phyloP scores from a whole-genome alignment of 2,113 vertebrate species.

The Leptobrachium leishanense region DNA sequence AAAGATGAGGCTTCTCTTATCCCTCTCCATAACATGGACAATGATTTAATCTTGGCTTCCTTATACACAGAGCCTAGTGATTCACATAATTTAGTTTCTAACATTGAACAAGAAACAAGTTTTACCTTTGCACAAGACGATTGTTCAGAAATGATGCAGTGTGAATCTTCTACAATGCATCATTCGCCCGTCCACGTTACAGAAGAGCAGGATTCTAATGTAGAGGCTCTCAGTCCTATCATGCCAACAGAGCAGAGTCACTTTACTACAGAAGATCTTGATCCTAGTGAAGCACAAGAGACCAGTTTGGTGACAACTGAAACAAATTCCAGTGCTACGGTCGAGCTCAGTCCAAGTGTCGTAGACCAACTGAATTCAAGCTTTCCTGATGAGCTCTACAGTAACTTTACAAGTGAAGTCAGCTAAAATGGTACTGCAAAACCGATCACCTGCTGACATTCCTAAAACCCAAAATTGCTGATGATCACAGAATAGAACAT shows the following conservation, averaged over 20 bases:
- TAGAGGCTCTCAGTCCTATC: neutral
- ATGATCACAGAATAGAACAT: no score
- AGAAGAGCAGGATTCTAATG: neutral
- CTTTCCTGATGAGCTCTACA: slow-evolving; percentile 7
- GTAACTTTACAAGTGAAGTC: slow-evolving; percentile 24
- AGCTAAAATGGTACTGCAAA: neutral
- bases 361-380: slow-evolving; percentile 21
- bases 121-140: neutral
- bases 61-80: neutral
- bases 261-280: neutral
- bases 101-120: neutral
- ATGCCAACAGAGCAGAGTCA: neutral
- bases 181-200: neutral
- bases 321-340: slow-evolving; percentile 11
- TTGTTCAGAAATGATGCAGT: neutral
- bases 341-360: neutral
- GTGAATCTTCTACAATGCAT: neutral
- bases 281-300: neutral
- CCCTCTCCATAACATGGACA: neutral
- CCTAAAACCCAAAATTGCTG: no score
- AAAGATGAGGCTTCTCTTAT: neutral
- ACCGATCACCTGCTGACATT: no score
- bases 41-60: neutral
- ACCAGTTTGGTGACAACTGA: neutral
- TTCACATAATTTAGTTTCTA: neutral